Evolutionary conservation across 2,888 invertebrate genomes (phyloP).

Genomic region (Drosophila pegasa): DNA sequence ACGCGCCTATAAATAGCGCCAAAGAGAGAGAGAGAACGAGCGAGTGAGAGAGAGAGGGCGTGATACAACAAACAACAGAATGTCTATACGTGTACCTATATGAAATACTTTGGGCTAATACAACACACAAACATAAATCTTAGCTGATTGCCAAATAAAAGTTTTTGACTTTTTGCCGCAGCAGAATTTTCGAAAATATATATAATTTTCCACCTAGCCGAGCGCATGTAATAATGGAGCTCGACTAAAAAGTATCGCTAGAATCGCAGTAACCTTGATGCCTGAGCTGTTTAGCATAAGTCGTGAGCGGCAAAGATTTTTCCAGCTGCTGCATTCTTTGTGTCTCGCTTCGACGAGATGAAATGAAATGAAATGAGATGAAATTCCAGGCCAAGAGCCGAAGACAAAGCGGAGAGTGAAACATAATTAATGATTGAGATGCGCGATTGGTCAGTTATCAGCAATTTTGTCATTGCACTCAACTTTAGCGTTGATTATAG

Average conservation of each 20-base stretch:
- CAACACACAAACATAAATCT: slow-evolving; percentile 68
- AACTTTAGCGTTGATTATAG: slow-evolving; percentile 72
- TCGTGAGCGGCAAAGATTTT: slow-evolving; percentile 28
- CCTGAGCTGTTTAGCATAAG: slow-evolving; percentile 37
- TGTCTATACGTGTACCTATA: slow-evolving; percentile 36
- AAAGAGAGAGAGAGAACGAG: slow-evolving; percentile 6
- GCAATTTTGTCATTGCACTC: slow-evolving; percentile 77
- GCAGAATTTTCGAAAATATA: slow-evolving; percentile 8
- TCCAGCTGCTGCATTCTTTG: slow-evolving; percentile 30
- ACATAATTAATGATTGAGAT: slow-evolving; percentile 70
- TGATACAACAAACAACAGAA: slow-evolving; percentile 16
- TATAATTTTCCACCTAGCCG: slow-evolving; percentile 19
- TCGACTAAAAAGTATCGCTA: slow-evolving; percentile 16
- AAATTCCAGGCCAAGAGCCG: slow-evolving; percentile 10
- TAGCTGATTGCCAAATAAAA: slow-evolving; percentile 56
- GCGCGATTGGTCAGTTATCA: slow-evolving; percentile 62
- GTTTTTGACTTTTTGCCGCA: slow-evolving; percentile 34
- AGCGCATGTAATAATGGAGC: slow-evolving; percentile 31
- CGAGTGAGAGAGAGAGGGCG: background rate
- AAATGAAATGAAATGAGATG: slow-evolving; percentile 4
- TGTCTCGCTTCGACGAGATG: background rate
- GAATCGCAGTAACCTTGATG: slow-evolving; percentile 52
- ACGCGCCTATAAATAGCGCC: slow-evolving; percentile 75
- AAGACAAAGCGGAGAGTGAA: slow-evolving; percentile 45
- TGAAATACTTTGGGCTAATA: slow-evolving; percentile 58